A percentile compares a stretch with the other conserved stretches of the same genome.
Conservation (phyloP, 1,140 invertebrate species). For the Pogonomyrmex californicus region DNA sequence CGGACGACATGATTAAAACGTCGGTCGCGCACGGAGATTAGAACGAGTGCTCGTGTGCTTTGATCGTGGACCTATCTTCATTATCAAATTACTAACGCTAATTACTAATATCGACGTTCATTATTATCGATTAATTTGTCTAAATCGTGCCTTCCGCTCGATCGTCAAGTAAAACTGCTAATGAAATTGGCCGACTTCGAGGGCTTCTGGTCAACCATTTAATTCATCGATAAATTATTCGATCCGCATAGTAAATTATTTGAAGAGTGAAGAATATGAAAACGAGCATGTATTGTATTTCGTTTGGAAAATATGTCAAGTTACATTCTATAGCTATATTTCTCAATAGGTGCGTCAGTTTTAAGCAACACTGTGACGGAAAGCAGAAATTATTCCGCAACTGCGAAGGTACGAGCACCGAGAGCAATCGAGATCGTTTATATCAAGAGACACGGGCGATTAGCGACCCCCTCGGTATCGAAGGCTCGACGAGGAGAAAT, state of each 20-base stretch:
- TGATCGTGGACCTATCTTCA: slow-evolving; percentile 49
- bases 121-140: slow-evolving; percentile 57
- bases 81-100: slow-evolving; percentile 56
- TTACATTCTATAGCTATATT: not conserved
- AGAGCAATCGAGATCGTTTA: slow-evolving; percentile 9
- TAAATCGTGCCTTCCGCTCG: slow-evolving; percentile 35
- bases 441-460: slow-evolving; percentile 34
- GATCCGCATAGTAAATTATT: not conserved
- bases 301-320: not conserved
- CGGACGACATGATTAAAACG: slow-evolving; percentile 60
- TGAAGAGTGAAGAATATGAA: not conserved
- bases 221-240: not conserved
- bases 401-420: not conserved
- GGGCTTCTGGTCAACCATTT: not conserved
- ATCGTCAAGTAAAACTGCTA: not conserved
- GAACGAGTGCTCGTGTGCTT: slow-evolving; percentile 62
- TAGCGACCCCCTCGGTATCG: slow-evolving; percentile 17
- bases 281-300: not conserved
- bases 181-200: not conserved
- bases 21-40: slow-evolving; percentile 59
- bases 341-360: not conserved
- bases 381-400: not conserved
- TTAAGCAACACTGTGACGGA: not conserved
- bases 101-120: slow-evolving; percentile 35
- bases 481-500: slow-evolving; percentile 19